Percentiles rank a stretch among this genome's conserved stretches.
Conservation (phyloP, 2,113 vertebrate genomes). For the Marmota monax region DNA sequence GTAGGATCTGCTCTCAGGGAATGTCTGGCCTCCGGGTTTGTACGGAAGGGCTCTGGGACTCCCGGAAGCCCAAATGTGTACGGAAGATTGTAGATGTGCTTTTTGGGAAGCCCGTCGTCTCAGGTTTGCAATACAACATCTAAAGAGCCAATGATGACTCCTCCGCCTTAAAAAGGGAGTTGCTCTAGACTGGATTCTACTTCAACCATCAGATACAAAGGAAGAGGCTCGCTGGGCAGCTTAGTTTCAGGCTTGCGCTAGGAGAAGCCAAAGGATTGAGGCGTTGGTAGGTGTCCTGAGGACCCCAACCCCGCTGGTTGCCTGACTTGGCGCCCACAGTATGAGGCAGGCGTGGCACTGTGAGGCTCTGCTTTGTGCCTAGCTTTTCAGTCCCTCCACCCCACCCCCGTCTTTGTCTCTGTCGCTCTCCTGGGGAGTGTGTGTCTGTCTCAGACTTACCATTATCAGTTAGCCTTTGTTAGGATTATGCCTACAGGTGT, state of each 20-base stretch:
- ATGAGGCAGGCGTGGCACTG: fast-evolving
- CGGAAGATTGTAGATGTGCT: neutral
- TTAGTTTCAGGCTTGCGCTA: fast-evolving
- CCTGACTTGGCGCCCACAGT: fast-evolving
- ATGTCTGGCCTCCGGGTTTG: neutral
- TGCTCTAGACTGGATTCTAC: neutral
- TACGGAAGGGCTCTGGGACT: neutral
- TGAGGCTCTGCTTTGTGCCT: neutral
- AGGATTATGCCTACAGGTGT: fast-evolving
- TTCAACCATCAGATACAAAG: neutral
- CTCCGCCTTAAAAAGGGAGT: neutral
- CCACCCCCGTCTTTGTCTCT: neutral
- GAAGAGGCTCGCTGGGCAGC: neutral
- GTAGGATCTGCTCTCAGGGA: neutral
- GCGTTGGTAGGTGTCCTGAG: neutral
- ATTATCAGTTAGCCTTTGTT: neutral
- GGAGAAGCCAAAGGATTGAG: fast-evolving
- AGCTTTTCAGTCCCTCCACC: neutral
- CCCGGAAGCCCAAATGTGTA: neutral
- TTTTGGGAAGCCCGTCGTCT: neutral
- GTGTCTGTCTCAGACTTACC: neutral
- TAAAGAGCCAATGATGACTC: neutral
- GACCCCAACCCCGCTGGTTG: neutral
- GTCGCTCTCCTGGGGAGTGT: neutral
- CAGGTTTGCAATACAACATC: neutral